Base-by-base conservation (phyloP, 2,888 invertebrate species). In the Candidula unifasciata region DNA sequence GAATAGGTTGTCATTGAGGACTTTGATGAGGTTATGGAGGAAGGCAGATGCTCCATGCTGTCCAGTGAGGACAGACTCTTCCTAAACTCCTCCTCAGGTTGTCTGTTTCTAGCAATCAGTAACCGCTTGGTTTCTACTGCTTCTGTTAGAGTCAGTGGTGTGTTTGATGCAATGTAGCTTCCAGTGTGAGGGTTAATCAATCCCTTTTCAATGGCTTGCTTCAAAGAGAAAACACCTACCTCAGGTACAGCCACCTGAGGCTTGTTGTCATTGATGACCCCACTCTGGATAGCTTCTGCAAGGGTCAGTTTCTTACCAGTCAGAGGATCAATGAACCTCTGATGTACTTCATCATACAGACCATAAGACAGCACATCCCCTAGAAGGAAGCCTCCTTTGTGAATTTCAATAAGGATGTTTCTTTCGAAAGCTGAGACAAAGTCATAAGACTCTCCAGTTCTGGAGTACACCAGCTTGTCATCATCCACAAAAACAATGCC, bases 151-250 rank as follows among this genome's bases (percentile, higher is more conserved):
- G 89, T 88, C 37, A 90, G 77, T 27, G 88, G 87, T 71, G 89
- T 87, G 81, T 84, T 85, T 44, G 85, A 74, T 8, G 87, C 85
- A 35, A 88, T 95, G 44, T 96, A 96, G 91, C 95, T 96, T 24
- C 97, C 97, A 84, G 90, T 91, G 84, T 91, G 86, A 60, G 93
- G 96, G 93, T 99, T 98, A 85, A 99, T 95, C 88, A 99, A 96
- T 88, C 97, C 96, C 94, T 97, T 96, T 88, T 96, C 96, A 88
- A 99, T 97, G 10, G 98, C 98, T 94, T 99, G 97, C 88, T 97
- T 96, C 81, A 99, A 96, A 24, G 98, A 97, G 88, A 96, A 95
- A 93, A 97, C 96, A 88, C 96, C 97, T 0, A 97, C 97, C 90
- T 95, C 95, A 64, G 97, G 97, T 94, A 98, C 97, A 87, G 88